These are phyloP conservation scores for Hydractinia symbiolongicarpus DNA, from an alignment of 30 jellyfish, hydroid and myxozoan genomes.

Conservation along the genomic window DNA sequence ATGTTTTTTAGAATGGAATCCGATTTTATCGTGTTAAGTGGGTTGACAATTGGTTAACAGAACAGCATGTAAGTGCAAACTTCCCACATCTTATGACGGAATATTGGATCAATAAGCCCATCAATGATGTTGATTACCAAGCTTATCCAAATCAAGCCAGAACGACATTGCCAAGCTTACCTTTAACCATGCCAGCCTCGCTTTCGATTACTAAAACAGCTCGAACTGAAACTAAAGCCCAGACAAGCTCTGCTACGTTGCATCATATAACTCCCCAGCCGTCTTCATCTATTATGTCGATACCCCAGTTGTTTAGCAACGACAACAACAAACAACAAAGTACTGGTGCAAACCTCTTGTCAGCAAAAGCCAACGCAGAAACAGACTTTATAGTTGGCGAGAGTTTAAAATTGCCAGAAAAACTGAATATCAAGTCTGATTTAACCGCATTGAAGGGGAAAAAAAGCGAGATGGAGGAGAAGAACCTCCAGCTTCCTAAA, in stretches of 20 bases:
- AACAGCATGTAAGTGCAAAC: conserved; percentile 34
- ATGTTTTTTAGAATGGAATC: conserved; percentile 27
- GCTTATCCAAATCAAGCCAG: conserved; percentile 15
- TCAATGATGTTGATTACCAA: conserved; percentile 38
- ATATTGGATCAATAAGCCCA: conserved; percentile 38
- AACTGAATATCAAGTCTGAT: conserved; percentile 17
- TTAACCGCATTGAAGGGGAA: neutral
- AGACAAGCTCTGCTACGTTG: neutral
- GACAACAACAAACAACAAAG: neutral
- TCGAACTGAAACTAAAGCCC: neutral
- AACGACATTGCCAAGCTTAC: neutral
- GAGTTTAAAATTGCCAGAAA: conserved; percentile 26
- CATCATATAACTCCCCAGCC: conserved; percentile 20
- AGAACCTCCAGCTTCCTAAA: conserved; percentile 15
- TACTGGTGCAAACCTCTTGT: neutral
- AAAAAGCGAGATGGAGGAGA: neutral
- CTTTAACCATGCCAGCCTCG: neutral
- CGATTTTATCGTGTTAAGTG: conserved; percentile 49
- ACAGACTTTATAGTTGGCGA: conserved; percentile 31
- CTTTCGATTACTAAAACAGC: conserved; percentile 1
- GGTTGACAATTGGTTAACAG: conserved; percentile 47
- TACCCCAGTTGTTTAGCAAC: conserved; percentile 17
- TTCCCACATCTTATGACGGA: conserved; percentile 40
- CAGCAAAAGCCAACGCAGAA: neutral
- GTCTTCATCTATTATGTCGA: neutral